phyloP scores from a whole-genome alignment of 2,888 invertebrate species.

The Caradrina kadenii region DNA sequence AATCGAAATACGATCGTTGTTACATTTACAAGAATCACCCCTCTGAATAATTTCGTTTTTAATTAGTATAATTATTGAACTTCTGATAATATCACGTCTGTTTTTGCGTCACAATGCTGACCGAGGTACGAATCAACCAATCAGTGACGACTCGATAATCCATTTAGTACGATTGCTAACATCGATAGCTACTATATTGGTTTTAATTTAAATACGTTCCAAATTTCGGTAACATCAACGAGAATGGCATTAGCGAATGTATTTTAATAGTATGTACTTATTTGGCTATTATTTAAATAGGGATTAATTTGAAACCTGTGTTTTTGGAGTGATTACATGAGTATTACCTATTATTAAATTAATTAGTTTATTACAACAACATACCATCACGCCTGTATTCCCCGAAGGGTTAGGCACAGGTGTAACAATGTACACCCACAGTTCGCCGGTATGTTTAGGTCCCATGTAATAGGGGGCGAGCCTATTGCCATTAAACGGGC shows the following conservation, averaged over 20 bases:
- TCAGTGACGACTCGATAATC: slow-evolving; percentile 46
- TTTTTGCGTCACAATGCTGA: slow-evolving; percentile 36
- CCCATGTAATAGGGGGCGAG: too few relatives aligned
- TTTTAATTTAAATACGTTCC: slow-evolving; percentile 60
- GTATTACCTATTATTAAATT: neutral
- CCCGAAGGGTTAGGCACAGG: too few relatives aligned
- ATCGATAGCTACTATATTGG: slow-evolving; percentile 44
- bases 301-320: neutral
- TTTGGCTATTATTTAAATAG: neutral
- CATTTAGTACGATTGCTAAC: slow-evolving; percentile 55
- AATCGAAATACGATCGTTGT: too few relatives aligned
- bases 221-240: slow-evolving; percentile 25
- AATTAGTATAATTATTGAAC: too few relatives aligned
- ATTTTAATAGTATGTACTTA: neutral
- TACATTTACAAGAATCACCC: too few relatives aligned
- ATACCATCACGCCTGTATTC: too few relatives aligned
- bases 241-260: neutral
- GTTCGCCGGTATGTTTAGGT: too few relatives aligned
- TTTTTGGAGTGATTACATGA: neutral
- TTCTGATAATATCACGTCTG: slow-evolving; percentile 7
- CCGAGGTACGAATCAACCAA: slow-evolving; percentile 53
- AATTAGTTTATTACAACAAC: too few relatives aligned
- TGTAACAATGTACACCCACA: too few relatives aligned
- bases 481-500: too few relatives aligned
- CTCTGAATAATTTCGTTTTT: too few relatives aligned